A percentile compares a stretch with the other conserved stretches of the same genome.
These are phyloP conservation scores for Lycodopsis pacificus DNA, from an alignment of 2,797 vertebrate species.

Conservation along the genomic window DNA sequence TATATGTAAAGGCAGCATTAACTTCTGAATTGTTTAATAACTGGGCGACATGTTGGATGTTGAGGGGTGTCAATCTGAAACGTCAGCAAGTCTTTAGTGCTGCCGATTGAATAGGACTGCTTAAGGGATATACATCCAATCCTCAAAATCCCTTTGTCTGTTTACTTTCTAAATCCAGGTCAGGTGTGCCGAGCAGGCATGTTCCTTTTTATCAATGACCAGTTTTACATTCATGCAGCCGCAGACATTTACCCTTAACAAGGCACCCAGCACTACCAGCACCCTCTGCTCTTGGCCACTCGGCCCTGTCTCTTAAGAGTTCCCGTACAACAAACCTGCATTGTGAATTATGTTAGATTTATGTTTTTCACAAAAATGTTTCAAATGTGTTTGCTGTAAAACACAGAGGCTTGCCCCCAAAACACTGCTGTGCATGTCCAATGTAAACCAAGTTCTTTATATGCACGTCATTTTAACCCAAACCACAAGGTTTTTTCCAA, in stretches of 20 bases:
- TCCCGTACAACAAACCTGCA: no score
- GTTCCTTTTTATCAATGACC: slow-evolving; percentile 13
- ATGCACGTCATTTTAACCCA: no score
- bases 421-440: no score
- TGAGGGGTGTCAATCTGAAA: slow-evolving; percentile 2
- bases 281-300: background rate
- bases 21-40: background rate
- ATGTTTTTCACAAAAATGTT: no score
- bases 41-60: slow-evolving; percentile 1
- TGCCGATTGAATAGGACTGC: background rate
- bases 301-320: background rate
- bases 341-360: no score
- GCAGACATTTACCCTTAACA: slow-evolving; percentile 23
- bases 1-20: slow-evolving; percentile 1
- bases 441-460: background rate
- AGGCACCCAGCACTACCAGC: background rate
- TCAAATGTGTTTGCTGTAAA: no score
- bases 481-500: no score
- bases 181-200: slow-evolving; percentile 26
- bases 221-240: slow-evolving; percentile 4
- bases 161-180: background rate
- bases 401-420: no score
- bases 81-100: slow-evolving; percentile 18
- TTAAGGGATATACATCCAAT: slow-evolving; percentile 14
- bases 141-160: background rate